Conservation (phyloP, 2,888 invertebrate species). For the Hanleya hanleyi region DNA sequence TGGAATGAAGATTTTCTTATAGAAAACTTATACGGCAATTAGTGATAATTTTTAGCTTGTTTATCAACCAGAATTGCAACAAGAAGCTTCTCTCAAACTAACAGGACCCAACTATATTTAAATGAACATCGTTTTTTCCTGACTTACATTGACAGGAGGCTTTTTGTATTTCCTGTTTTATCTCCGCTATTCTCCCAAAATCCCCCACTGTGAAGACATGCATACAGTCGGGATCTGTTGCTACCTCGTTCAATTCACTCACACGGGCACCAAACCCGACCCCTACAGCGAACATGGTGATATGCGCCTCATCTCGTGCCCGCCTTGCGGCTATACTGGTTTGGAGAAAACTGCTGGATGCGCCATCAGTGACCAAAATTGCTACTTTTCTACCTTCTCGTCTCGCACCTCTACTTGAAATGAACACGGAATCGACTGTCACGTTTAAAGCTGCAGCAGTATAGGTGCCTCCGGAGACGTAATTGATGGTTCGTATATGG, state of each 20-base stretch:
- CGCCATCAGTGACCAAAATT: background rate
- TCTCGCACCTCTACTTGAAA: background rate
- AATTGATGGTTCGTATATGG: slow-evolving; percentile 19
- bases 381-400: background rate
- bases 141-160: background rate
- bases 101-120: no score
- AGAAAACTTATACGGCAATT: no score
- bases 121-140: no score
- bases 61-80: no score
- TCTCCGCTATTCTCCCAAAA: background rate
- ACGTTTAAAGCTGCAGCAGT: slow-evolving; percentile 11
- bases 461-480: slow-evolving; percentile 31
- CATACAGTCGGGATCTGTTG: slow-evolving; percentile 46
- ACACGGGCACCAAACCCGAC: background rate
- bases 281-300: background rate
- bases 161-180: background rate
- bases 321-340: background rate
- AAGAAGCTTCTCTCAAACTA: no score
- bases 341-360: background rate
- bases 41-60: no score
- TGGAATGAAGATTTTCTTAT: no score
- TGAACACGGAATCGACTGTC: background rate
- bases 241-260: slow-evolving; percentile 40
- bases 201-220: slow-evolving; percentile 20
- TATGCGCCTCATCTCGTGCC: background rate